Evolutionary conservation across 2,113 vertebrate species (phyloP), one percentile per base, ranked within the genome.

Genomic region (Gambusia affinis): DNA sequence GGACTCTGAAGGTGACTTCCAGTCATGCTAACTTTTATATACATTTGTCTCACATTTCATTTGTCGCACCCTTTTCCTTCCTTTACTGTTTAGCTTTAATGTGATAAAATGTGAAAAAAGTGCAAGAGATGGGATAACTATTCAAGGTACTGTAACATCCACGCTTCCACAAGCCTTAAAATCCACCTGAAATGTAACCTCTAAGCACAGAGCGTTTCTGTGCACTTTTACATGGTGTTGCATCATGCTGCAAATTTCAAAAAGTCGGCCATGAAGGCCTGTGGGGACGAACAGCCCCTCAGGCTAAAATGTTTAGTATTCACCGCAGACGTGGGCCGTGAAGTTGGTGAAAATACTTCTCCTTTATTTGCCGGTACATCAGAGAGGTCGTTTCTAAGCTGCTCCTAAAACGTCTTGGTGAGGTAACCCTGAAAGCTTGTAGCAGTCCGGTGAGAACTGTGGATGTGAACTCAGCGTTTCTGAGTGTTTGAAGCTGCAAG

Each of bases 231-330:
- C 86, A 75, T 60, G 19, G 1, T 77, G 63, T 88, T 90, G 64
- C 85, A 87, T 87, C 87, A 89, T 85, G 57, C n/a, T 44, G 24
- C 37, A 29, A 72, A 28, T 57, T 78, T 47, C 30, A 71, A 80
- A 37, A 70, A 75, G 76, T 75, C 73, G 75, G 39, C 62, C 47
- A 78, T 42, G 54, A 77, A 81, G 76, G 81, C 82, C 73, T 61
- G 42, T 69, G 81, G 77, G 73, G 51, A 5, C 61, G 75, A 67
- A 67, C 61, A 54, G 28, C 31, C 79, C 84, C 47, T 73, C 69
- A 66, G 87, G 85, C 82, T 67, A 60, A 73, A 79, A 44, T 44
- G 19, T 73, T 85, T 83, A 28, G 35, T 85, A 81, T 86, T 80
- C 78, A 77, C 22, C 17, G 70, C 29, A 78, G 75, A 76, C 42